Conservation (phyloP, 2,888 invertebrate species). For the Matsumyia berberina region DNA sequence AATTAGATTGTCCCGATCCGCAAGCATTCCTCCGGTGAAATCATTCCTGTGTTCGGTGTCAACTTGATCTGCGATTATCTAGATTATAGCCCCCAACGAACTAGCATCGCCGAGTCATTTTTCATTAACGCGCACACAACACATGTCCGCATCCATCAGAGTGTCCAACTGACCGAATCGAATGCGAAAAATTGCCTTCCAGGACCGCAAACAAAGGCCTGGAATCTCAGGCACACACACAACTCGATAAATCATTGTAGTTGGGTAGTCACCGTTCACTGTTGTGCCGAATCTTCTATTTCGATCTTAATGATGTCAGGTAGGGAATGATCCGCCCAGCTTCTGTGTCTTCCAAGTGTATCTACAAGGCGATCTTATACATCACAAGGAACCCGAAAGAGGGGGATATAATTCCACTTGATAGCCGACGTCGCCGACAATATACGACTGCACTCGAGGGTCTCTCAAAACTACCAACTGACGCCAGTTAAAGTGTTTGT, state of each 20-base stretch:
- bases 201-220: slow-evolving; percentile 36
- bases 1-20: slow-evolving; percentile 31
- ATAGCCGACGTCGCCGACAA: slow-evolving; percentile 41
- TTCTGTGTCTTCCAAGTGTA: slow-evolving; percentile 65
- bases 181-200: slow-evolving; percentile 68
- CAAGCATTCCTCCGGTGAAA: slow-evolving; percentile 61
- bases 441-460: slow-evolving; percentile 13
- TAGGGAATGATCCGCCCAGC: slow-evolving; percentile 75
- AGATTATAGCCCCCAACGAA: slow-evolving; percentile 64
- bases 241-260: slow-evolving; percentile 73
- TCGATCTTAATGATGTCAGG: slow-evolving; percentile 77
- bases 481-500: slow-evolving; percentile 75
- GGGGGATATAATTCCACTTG: slow-evolving; percentile 70
- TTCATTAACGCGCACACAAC: slow-evolving; percentile 69
- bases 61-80: slow-evolving; percentile 74
- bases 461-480: slow-evolving; percentile 66
- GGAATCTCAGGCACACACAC: slow-evolving; percentile 16
- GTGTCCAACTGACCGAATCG: slow-evolving; percentile 71
- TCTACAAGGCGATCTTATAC: slow-evolving; percentile 66
- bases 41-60: slow-evolving; percentile 73
- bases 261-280: slow-evolving; percentile 27
- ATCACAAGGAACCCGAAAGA: slow-evolving; percentile 61
- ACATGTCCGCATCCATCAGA: slow-evolving; percentile 69
- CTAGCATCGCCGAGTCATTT: slow-evolving; percentile 57
- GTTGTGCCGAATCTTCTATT: slow-evolving; percentile 75